Evolutionary conservation across 2,797 vertebrate genomes (phyloP), one percentile per base, ranked within the genome.

Genomic region (Silurus aristotelis): DNA sequence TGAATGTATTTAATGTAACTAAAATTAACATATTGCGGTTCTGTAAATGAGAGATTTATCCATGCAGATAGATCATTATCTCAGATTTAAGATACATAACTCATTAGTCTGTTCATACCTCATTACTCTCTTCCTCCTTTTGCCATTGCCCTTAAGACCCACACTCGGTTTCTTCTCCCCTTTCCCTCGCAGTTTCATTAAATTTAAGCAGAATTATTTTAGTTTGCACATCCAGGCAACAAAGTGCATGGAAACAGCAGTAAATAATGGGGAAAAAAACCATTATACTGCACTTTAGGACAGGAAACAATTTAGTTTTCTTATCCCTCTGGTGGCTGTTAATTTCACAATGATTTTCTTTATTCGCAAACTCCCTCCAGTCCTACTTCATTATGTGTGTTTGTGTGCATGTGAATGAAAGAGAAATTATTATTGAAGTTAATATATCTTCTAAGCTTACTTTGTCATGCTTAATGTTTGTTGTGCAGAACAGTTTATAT

Each of bases 11-110:
- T 82, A 90, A 87, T 85, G 70, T 63, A 83, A 83, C 83, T 80
- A 64, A 46, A 88, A 88, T 86, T 52, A 83, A 83, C 82, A 84
- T 83, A 87, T 68, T 78, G 86, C 68, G 86, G 76, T 80, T 87
- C 82, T 60, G 58, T 84, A 80, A 87, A 85, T 80, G 81, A 85
- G 71, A 82, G 73, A 88, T 90, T 90, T 87, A 70, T 85, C 83
- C 72, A 83, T 85, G 86, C 82, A 84, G 75, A 85, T 73, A 90
- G 85, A 88, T 87, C 87, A 91, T 91, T 87, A 91, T 66, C 82
- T 84, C 25, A 25, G 56, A 66, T 77, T 43, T 83, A 85, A 86
- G 86, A 88, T 85, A 83, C 82, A 85, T 82, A 84, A 82, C 82
- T 85, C 87, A 89, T 90, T 88, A 90, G 84, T 83, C 79, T 77